Evolutionary conservation across 2,888 invertebrate genomes (phyloP), one percentile per base, ranked within the genome.

Genomic region (Andrena bicolor): DNA sequence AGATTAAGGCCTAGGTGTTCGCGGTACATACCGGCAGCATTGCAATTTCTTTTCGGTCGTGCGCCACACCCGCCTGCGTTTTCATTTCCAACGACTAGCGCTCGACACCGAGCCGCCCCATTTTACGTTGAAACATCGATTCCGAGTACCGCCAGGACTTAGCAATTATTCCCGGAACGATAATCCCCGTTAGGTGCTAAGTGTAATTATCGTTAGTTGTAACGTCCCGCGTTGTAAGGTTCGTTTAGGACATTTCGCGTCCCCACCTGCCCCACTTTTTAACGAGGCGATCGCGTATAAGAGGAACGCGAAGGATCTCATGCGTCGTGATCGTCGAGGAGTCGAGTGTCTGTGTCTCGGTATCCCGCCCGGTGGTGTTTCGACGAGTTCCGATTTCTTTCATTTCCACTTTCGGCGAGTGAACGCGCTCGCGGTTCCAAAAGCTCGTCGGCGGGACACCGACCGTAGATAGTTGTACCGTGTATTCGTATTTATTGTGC

Each of bases 401-500:
- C 35, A 10, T 48, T 41, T 56, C 7, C n/a, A 48, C 41, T 10
- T 49, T 1, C 1, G 1, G 49, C 49, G 49, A 13, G 20, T 16
- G 20, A 49, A 1, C 30, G 5, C 20, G 28, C 8, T 3, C 20
- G n/a, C 48, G 65, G 35, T 41, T 30, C 32, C n/a, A 2, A 30
- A 1, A 26, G 7, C 7, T 16, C 26, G 8, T 16, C 26, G 65
- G n/a, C 58, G 68, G 63, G 60, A 35, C 70, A 53, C 49, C 76
- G 41, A 68, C 1, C 61, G 60, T 49, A 28, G 16, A 76, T 13
- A 23, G 73, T 32, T 53, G 41, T 53, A 80, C 48, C 61, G 71
- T 86, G 83, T 88, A 89, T 85, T 89, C 85, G 85, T 91, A 92
- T 92, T 92, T 91, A 91, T 92, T 91, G 92, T 92, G 92, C 92